These are phyloP conservation scores for Tenthredo scrophulariae DNA, from an alignment of 2,888 invertebrate species.

Conservation along the genomic window DNA sequence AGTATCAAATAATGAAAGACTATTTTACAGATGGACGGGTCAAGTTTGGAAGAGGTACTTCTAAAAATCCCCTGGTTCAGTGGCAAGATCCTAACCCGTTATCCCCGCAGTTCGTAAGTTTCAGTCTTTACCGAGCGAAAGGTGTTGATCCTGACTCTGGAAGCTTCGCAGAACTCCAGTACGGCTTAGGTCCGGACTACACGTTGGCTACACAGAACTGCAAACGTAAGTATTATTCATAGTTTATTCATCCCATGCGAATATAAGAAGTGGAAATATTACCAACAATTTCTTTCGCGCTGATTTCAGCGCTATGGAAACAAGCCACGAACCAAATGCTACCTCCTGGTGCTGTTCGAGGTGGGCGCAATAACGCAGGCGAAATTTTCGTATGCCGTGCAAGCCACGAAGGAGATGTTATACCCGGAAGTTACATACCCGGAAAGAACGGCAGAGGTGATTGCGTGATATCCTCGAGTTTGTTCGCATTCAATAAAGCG, in stretches of 20 bases:
- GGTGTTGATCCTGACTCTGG: slow-evolving; percentile 57
- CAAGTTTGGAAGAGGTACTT: slow-evolving; percentile 55
- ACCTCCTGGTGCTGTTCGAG: slow-evolving; percentile 58
- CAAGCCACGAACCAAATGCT: slow-evolving; percentile 46
- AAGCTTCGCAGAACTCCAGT: slow-evolving; percentile 57
- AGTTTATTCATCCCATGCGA: not conserved
- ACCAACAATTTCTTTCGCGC: not conserved
- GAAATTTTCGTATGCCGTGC: slow-evolving; percentile 58
- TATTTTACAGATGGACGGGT: slow-evolving; percentile 55
- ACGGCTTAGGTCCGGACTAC: slow-evolving; percentile 58
- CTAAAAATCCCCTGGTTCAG: slow-evolving; percentile 53
- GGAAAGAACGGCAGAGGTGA: slow-evolving; percentile 54
- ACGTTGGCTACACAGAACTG: slow-evolving; percentile 57
- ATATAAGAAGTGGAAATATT: not conserved
- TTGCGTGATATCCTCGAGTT: slow-evolving; percentile 57
- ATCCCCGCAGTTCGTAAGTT: slow-evolving; percentile 58
- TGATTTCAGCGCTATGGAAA: slow-evolving; percentile 56
- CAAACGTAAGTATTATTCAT: slow-evolving; percentile 42
- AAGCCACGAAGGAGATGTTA: slow-evolving; percentile 56
- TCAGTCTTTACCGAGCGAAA: slow-evolving; percentile 51
- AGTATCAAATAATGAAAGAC: not conserved
- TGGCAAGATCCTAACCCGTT: slow-evolving; percentile 57
- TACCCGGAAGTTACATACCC: slow-evolving; percentile 58
- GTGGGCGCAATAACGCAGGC: slow-evolving; percentile 53
- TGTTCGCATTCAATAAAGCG: slow-evolving; percentile 52